Evolutionary conservation across 2,797 vertebrate genomes (phyloP).

Genomic region (Salarias fasciatus): DNA sequence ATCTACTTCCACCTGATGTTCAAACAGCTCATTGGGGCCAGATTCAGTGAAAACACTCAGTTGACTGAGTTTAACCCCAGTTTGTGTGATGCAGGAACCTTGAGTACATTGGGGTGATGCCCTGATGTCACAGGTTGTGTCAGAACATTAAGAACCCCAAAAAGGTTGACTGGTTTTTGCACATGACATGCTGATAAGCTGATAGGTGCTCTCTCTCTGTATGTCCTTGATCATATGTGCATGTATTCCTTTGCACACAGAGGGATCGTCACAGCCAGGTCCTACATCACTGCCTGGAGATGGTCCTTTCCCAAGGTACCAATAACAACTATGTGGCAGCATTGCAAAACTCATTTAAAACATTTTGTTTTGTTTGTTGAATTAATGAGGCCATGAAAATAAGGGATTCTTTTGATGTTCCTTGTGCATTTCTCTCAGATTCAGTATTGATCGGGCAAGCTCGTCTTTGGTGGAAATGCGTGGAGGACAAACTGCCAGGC

Average conservation of each 20-base stretch:
- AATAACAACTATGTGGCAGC: neutral
- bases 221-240: no score
- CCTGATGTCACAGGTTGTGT: conserved; percentile 38
- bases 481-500: conserved; percentile 81
- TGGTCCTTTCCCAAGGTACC: conserved; percentile 65
- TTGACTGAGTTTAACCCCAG: conserved; percentile 32
- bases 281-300: conserved; percentile 56
- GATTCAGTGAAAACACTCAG: conserved; percentile 22
- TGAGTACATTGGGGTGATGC: neutral
- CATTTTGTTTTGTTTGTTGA: no score
- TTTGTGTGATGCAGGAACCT: conserved; percentile 23
- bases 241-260: conserved; percentile 41
- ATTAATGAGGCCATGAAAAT: no score
- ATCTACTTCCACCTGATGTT: neutral
- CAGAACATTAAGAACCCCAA: no score
- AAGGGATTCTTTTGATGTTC: no score
- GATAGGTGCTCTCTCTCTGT: conserved; percentile 6
- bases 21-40: conserved; percentile 25
- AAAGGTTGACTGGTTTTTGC: conserved; percentile 21
- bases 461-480: conserved; percentile 78
- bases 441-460: conserved; percentile 78
- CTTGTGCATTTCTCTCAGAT: conserved; percentile 68
- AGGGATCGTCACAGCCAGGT: conserved; percentile 41
- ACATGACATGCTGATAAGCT: neutral
- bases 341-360: no score